Evolutionary conservation across 1,140 invertebrate genomes (phyloP).

Genomic region (Pseudomyrmex pallidus): DNA sequence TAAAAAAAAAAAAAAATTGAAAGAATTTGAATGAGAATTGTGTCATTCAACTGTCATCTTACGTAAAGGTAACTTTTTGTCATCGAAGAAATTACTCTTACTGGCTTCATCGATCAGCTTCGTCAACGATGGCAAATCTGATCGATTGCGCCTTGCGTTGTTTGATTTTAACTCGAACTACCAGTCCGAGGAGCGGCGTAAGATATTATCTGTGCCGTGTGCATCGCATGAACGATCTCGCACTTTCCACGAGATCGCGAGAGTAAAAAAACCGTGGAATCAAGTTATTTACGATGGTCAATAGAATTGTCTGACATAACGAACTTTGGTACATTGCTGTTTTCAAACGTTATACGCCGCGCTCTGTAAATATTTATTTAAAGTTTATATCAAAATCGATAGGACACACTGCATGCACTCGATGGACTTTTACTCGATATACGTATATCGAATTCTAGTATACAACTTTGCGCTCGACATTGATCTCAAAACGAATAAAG

Average conservation of each 20-base stretch:
- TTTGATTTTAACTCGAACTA: neutral
- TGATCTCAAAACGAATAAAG: conserved; percentile 10
- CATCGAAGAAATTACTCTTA: conserved; percentile 20
- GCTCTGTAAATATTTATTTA: conserved; percentile 13
- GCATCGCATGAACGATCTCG: conserved; percentile 59
- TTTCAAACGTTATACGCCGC: conserved; percentile 35
- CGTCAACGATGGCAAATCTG: neutral
- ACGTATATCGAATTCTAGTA: neutral
- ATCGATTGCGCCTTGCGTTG: conserved; percentile 24
- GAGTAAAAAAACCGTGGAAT: conserved; percentile 7
- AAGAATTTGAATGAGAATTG: conserved; percentile 17
- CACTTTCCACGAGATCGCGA: conserved; percentile 61
- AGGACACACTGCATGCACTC: neutral
- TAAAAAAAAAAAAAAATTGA: conserved; percentile 23
- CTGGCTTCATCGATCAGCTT: neutral
- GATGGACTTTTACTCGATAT: neutral
- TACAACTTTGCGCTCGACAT: neutral
- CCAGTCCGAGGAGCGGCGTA: neutral
- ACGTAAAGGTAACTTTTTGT: conserved; percentile 20
- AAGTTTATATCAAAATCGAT: neutral
- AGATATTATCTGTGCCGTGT: conserved; percentile 32
- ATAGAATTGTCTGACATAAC: conserved; percentile 63
- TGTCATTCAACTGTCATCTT: conserved; percentile 2
- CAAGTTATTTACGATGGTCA: conserved; percentile 19
- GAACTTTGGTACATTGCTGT: conserved; percentile 8